Base-by-base conservation (phyloP, 1,140 invertebrate species). In the Micrasema minimum region DNA sequence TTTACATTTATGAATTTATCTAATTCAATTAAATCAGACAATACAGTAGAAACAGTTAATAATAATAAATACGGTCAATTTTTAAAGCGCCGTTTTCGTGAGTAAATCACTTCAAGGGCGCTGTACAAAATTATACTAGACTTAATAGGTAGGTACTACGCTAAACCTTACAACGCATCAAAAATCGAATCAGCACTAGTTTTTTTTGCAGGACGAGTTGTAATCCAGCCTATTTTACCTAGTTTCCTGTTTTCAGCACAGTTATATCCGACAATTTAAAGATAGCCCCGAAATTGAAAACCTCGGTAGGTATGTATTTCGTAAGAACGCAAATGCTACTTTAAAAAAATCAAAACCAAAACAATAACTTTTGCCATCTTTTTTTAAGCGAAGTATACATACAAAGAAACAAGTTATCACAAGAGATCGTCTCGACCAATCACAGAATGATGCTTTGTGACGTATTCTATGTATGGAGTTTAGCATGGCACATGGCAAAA, bases 321-420 rank as follows among this genome's bases (percentile, higher is more conserved):
- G 37, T 38, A 6, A 45, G 10, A 45, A 4, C 2, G 11, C 16
- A 3, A 7, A 45, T 45, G 7, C n/a, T 14, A 11, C 12, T 14
- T 10, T 45, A 7, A 6, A 16, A 14, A 6, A 38, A 16, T 45
- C 18, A 16, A 14, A n/a, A n/a, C n/a, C n/a, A 45, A 14, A 45
- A 45, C n/a, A 14, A 41, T n/a, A 11, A 45, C 1, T 51, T 26
- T 2, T 26, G 50, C 22, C 50, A 51, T 22, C n/a, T 51, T 22
- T 12, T 22, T 22, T 18, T 23, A 6, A 10, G 22, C 22, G 12
- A n/a, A 51, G 18, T 51, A 51, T 51, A 51, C 22, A 26, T 22
- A 0, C 2, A 51, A 51, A 51, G 22, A 51, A 51, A 51, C 50
- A 51, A 51, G 50, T 51, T 51, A 51, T 51, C 12, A 51, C 50